These are phyloP conservation scores for Scalopus aquaticus DNA, from an alignment of 2,113 vertebrate genomes.

Conservation along the genomic window DNA sequence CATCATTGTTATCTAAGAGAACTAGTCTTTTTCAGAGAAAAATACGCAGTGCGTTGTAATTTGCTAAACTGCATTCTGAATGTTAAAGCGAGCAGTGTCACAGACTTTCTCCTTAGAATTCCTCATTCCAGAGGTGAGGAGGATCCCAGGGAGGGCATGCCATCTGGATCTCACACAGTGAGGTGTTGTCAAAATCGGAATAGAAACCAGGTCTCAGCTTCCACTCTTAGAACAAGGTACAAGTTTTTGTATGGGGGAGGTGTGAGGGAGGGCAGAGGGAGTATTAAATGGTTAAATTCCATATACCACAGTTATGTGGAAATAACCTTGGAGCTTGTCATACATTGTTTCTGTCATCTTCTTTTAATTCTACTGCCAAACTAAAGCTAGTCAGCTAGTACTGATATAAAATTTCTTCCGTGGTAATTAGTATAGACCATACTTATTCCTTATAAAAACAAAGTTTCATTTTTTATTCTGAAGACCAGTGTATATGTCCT, in stretches of 20 bases:
- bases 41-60: background rate
- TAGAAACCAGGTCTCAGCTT: background rate
- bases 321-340: constrained; percentile 22
- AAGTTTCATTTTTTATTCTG: background rate
- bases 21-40: background rate
- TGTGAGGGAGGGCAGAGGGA: background rate
- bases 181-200: background rate
- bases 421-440: background rate
- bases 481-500: background rate
- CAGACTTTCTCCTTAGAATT: background rate
- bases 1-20: background rate
- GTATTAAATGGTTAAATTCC: background rate
- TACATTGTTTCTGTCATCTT: constrained; percentile 39
- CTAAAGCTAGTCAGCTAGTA: background rate
- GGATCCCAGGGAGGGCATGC: background rate
- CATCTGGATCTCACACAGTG: background rate
- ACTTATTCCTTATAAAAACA: background rate
- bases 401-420: constrained; percentile 36
- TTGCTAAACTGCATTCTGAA: constrained; percentile 12
- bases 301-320: constrained; percentile 17
- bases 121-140: background rate
- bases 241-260: background rate
- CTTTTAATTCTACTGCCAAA: constrained; percentile 57
- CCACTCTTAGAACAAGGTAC: background rate
- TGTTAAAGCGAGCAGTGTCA: background rate